Percentiles rank a stretch among this genome's conserved stretches.
phyloP scores from a whole-genome alignment of 2,113 vertebrate genomes.

The Uropsilus gracilis region DNA sequence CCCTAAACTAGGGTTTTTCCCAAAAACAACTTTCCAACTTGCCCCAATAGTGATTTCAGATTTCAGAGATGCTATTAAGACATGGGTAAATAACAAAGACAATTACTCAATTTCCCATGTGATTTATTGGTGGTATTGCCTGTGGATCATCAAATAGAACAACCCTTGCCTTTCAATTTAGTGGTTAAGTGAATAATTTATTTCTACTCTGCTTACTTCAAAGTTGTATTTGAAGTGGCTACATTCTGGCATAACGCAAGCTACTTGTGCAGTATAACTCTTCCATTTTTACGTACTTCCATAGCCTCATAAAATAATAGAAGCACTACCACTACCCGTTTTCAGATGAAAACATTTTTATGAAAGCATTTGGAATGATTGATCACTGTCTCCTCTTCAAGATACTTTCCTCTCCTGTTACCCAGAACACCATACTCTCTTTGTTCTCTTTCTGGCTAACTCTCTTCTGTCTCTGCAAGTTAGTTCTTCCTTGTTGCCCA shows the following conservation, averaged over 20 bases:
- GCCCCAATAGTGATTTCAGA: slow-evolving; percentile 7
- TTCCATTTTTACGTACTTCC: slow-evolving; percentile 51
- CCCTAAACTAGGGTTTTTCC: slow-evolving; percentile 3
- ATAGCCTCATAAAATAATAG: slow-evolving; percentile 24
- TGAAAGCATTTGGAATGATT: neutral
- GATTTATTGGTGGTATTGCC: slow-evolving; percentile 16
- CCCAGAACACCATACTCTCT: neutral
- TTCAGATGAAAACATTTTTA: slow-evolving; percentile 48
- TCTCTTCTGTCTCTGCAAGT: neutral
- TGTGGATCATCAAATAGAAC: slow-evolving; percentile 38
- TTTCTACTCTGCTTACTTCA: slow-evolving; percentile 65
- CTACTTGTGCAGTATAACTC: slow-evolving; percentile 18
- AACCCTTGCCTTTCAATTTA: slow-evolving; percentile 40
- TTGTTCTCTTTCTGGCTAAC: neutral
- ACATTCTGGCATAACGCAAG: slow-evolving; percentile 32
- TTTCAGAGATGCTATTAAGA: slow-evolving; percentile 22
- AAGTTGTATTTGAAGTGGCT: slow-evolving; percentile 70
- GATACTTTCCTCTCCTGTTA: slow-evolving; percentile 1
- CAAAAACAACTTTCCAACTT: slow-evolving; percentile 42
- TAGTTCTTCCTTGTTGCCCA: neutral
- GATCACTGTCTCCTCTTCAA: neutral
- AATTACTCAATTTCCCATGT: neutral
- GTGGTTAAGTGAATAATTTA: slow-evolving; percentile 60
- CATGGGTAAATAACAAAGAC: slow-evolving; percentile 37
- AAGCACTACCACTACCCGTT: neutral